Conservation (phyloP, 2,888 invertebrate species). For the Erpobdella octoculata region DNA sequence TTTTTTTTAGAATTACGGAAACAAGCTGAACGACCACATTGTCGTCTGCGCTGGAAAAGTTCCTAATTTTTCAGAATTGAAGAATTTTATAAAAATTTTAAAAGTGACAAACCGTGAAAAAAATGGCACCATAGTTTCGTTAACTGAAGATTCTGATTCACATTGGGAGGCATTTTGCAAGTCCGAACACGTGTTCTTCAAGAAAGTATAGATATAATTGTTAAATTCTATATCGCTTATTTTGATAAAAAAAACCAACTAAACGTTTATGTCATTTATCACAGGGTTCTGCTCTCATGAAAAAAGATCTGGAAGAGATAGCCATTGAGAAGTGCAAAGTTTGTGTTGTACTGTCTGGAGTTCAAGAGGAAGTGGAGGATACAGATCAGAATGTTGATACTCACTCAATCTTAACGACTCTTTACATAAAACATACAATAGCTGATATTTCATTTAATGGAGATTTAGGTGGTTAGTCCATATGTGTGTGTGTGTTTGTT, state of each 20-base stretch:
- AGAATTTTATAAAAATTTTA: background rate
- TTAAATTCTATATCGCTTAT: too few species aligned
- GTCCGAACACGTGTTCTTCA: background rate
- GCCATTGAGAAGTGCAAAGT: background rate
- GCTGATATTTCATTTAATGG: too few species aligned
- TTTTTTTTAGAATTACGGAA: too few species aligned
- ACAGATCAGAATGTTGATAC: background rate
- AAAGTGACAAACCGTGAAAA: background rate
- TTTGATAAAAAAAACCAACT: too few species aligned
- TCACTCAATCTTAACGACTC: background rate
- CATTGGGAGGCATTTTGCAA: background rate
- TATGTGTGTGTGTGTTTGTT: too few species aligned
- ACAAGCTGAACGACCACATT: background rate
- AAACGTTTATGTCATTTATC: too few species aligned
- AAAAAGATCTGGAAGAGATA: background rate
- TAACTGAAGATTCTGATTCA: background rate
- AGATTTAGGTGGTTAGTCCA: too few species aligned
- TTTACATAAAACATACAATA: background rate
- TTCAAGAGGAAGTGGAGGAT: background rate
- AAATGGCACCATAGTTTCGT: background rate
- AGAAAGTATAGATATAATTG: too few species aligned
- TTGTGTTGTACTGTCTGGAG: background rate
- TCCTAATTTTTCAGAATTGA: background rate
- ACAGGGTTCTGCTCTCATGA: background rate
- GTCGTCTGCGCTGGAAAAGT: background rate